These are phyloP conservation scores for Rhinatrema bivittatum DNA, from an alignment of 2,797 vertebrate genomes.

Conservation along the genomic window DNA sequence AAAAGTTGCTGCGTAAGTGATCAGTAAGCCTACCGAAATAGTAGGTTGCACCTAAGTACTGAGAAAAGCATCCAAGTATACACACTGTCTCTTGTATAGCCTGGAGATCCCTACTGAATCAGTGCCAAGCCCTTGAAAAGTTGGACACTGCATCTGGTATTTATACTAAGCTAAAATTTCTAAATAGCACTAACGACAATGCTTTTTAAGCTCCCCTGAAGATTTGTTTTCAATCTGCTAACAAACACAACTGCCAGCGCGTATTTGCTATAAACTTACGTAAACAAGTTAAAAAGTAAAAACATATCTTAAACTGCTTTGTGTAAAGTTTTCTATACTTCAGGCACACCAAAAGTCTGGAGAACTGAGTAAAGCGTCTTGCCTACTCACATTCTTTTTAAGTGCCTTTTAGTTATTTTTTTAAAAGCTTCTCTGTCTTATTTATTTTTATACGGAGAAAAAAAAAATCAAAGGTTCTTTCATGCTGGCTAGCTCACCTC, in stretches of 20 bases:
- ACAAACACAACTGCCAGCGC: slow-evolving; percentile 68
- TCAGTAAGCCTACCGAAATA: slow-evolving; percentile 31
- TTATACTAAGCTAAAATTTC: slow-evolving; percentile 72
- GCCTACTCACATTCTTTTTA: slow-evolving; percentile 23
- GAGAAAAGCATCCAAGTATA: slow-evolving; percentile 50
- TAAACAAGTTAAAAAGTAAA: slow-evolving; percentile 57
- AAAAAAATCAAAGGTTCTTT: slow-evolving; percentile 35
- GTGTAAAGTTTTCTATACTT: slow-evolving; percentile 53
- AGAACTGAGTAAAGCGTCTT: slow-evolving; percentile 13
- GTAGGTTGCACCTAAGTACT: slow-evolving; percentile 51
- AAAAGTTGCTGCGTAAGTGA: slow-evolving; percentile 31
- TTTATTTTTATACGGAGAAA: not conserved
- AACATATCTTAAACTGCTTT: slow-evolving; percentile 52
- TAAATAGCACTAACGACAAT: slow-evolving; percentile 68
- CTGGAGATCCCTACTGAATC: slow-evolving; percentile 57
- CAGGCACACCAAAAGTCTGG: slow-evolving; percentile 21
- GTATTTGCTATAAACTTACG: slow-evolving; percentile 66
- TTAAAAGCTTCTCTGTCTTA: rapidly evolving
- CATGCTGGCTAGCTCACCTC: slow-evolving; percentile 46
- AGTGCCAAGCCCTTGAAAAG: slow-evolving; percentile 64
- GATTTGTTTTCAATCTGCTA: slow-evolving; percentile 73
- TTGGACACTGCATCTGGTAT: slow-evolving; percentile 68
- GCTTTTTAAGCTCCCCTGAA: slow-evolving; percentile 72
- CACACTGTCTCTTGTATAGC: slow-evolving; percentile 55
- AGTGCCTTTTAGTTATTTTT: slow-evolving; percentile 16